These are phyloP conservation scores for Nebria ingens DNA, from an alignment of 1,140 invertebrate genomes.

Conservation along the genomic window DNA sequence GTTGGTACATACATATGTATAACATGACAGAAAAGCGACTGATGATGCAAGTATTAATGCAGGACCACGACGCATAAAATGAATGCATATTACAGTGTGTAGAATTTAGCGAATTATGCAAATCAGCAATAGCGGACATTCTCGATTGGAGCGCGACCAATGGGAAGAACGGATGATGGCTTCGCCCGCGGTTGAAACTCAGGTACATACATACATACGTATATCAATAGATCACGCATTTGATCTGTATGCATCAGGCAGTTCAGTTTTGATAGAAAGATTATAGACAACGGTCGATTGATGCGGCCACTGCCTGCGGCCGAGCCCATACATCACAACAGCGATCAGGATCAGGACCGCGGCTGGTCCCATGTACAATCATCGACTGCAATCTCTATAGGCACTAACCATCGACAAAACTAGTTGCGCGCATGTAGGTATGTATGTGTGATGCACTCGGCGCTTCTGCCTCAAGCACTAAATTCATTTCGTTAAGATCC, in stretches of 20 bases:
- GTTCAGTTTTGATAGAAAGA: slow-evolving; percentile 11
- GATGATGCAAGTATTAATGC: too few relatives aligned
- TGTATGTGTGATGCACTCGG: too few relatives aligned
- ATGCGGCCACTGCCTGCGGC: not conserved
- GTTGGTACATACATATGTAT: not conserved
- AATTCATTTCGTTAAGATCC: slow-evolving; percentile 4
- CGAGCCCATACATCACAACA: not conserved
- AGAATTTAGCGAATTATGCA: slow-evolving; percentile 3
- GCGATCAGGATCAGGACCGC: too few relatives aligned
- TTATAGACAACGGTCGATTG: not conserved
- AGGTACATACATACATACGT: not conserved
- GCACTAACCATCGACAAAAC: too few relatives aligned
- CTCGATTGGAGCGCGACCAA: slow-evolving; percentile 1
- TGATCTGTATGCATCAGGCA: slow-evolving; percentile 8
- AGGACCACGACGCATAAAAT: not conserved
- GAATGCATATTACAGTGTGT: slow-evolving; percentile 4
- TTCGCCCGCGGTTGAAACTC: not conserved
- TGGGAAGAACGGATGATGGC: not conserved
- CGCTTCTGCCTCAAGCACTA: too few relatives aligned
- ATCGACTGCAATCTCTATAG: too few relatives aligned
- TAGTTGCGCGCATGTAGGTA: too few relatives aligned
- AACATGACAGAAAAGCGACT: not conserved
- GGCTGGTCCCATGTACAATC: not conserved
- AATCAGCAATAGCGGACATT: not conserved
- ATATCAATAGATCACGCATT: slow-evolving; percentile 10